Conservation (phyloP, 2,797 vertebrate species). For the Valencia hispanica region DNA sequence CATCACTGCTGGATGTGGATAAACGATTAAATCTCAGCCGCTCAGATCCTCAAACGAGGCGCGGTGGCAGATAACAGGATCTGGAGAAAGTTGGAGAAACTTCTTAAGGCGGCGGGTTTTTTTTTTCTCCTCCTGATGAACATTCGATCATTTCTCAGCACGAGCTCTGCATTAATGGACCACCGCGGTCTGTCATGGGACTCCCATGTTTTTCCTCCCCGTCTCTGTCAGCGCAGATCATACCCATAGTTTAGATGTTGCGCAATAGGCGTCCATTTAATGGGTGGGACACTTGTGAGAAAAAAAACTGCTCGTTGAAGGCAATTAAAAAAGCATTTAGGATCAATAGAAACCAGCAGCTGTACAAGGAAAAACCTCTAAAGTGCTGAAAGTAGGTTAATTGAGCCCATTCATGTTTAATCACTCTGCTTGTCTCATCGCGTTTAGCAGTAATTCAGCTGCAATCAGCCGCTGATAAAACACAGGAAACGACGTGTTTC, state of each 20-base stretch:
- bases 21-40: background rate
- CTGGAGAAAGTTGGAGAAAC: background rate
- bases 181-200: constrained; percentile 1
- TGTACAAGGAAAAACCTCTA: background rate
- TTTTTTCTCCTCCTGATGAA: background rate
- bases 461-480: too few species aligned
- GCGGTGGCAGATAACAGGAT: background rate
- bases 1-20: background rate
- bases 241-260: background rate
- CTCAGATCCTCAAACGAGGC: background rate
- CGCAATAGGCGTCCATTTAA: too few species aligned
- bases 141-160: background rate
- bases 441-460: too few species aligned
- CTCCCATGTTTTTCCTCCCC: background rate
- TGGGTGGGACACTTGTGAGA: background rate
- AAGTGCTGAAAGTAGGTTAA: background rate
- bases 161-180: background rate
- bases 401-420: background rate
- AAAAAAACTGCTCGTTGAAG: background rate
- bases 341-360: background rate
- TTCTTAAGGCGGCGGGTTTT: too few species aligned
- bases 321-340: background rate
- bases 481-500: too few species aligned
- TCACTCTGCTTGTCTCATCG: background rate
- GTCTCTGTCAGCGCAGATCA: background rate